Evolutionary conservation across 2,797 vertebrate genomes (phyloP).

Genomic region (Helicolenus hilgendorfi): DNA sequence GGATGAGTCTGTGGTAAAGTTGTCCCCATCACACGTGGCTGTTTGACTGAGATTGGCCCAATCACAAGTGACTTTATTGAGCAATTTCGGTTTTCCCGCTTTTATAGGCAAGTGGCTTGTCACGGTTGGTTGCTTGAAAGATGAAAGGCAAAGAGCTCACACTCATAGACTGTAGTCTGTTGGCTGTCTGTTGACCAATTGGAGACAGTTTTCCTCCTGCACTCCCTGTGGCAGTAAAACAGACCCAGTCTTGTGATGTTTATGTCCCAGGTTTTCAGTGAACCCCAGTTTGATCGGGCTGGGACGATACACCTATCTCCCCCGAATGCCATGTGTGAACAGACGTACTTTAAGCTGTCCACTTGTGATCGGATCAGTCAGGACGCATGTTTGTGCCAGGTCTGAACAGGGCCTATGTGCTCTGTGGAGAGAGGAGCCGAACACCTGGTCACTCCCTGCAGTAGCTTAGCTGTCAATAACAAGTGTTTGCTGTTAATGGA

Average conservation of each 20-base stretch:
- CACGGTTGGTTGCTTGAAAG: background rate
- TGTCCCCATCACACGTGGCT: background rate
- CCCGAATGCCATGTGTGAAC: too few relatives aligned
- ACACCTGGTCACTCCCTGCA: conserved; percentile 42
- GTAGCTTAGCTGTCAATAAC: background rate
- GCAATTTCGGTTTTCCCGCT: background rate
- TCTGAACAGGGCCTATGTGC: too few relatives aligned
- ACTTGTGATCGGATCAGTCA: too few relatives aligned
- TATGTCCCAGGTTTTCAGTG: background rate
- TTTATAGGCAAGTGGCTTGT: background rate
- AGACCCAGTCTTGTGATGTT: background rate
- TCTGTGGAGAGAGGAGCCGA: background rate
- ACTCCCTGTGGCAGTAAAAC: background rate
- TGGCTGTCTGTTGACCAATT: background rate
- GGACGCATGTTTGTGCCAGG: too few relatives aligned
- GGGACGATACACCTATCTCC: too few relatives aligned
- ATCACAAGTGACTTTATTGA: background rate
- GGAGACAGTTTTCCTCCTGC: background rate
- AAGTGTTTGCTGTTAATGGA: background rate
- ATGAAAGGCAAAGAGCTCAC: background rate
- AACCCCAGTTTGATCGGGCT: too few relatives aligned
- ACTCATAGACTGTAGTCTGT: background rate
- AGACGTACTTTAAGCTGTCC: too few relatives aligned
- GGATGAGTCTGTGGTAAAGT: background rate
- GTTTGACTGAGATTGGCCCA: background rate